Evolutionary conservation across 2,113 vertebrate species (phyloP).

Genomic region (Colistium nudipinnis): DNA sequence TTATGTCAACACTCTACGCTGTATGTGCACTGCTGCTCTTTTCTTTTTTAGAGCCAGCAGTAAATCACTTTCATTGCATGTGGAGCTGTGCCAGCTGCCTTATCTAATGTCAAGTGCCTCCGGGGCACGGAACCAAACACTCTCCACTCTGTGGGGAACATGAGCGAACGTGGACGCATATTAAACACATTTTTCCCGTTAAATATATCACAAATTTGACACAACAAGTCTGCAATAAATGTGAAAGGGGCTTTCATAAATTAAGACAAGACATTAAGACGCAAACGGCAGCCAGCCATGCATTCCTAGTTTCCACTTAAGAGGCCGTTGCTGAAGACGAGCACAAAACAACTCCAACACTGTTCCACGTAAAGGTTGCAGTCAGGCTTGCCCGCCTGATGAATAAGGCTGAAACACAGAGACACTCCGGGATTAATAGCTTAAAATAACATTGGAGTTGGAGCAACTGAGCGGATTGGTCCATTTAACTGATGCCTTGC

Average conservation of each 20-base stretch:
- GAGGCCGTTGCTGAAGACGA: conserved; percentile 17
- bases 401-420: conserved; percentile 20
- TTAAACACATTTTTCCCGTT: conserved; percentile 17
- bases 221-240: conserved; percentile 15
- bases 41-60: conserved; percentile 39
- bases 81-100: conserved; percentile 64
- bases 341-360: conserved; percentile 15
- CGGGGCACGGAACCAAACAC: conserved; percentile 54
- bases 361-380: not conserved
- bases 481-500: conserved; percentile 39
- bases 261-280: no score
- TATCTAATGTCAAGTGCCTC: conserved; percentile 67
- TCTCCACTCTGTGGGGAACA: conserved; percentile 33
- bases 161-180: conserved; percentile 36
- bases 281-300: conserved; percentile 5
- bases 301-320: conserved; percentile 30
- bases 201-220: conserved; percentile 43
- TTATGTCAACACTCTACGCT: conserved; percentile 28
- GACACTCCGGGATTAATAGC: conserved; percentile 36
- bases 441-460: conserved; percentile 37
- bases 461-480: conserved; percentile 34
- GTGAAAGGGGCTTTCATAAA: not conserved
- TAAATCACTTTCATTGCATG: conserved; percentile 58
- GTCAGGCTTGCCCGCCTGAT: conserved; percentile 12
- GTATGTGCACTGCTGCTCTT: conserved; percentile 44